These are phyloP conservation scores for Nowickia ferox DNA, from an alignment of 2,888 invertebrate genomes.

Conservation along the genomic window DNA sequence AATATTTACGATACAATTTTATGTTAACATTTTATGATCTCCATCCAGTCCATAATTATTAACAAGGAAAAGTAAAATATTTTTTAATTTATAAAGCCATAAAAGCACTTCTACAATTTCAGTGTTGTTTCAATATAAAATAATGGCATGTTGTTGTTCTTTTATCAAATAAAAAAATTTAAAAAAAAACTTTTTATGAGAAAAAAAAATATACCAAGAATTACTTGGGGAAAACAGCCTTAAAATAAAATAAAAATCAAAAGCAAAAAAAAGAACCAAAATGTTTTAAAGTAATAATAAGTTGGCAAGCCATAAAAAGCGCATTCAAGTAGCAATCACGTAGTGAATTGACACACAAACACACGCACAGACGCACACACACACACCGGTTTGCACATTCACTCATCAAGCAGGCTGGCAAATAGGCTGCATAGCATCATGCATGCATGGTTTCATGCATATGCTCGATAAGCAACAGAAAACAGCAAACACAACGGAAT, in stretches of 20 bases:
- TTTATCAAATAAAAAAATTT: constrained; percentile 17
- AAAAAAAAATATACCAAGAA: constrained; percentile 19
- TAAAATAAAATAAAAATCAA: constrained; percentile 44
- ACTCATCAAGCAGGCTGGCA: constrained; percentile 34
- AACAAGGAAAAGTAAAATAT: constrained; percentile 12
- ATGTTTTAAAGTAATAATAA: constrained; percentile 58
- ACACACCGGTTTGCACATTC: background rate
- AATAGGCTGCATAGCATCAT: constrained; percentile 1
- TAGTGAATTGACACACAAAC: constrained; percentile 49
- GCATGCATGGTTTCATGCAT: constrained; percentile 43
- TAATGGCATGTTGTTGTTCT: constrained; percentile 50
- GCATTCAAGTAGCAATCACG: constrained; percentile 71
- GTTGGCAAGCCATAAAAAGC: constrained; percentile 70
- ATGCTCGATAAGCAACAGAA: constrained; percentile 47
- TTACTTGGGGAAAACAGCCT: constrained; percentile 26
- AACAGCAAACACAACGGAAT: constrained; percentile 17
- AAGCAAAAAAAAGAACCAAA: constrained; percentile 38
- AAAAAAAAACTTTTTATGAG: constrained; percentile 12
- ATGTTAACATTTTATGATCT: constrained; percentile 34
- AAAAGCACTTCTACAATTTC: constrained; percentile 49
- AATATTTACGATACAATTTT: constrained; percentile 33
- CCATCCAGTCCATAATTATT: constrained; percentile 11
- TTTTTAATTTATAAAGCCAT: constrained; percentile 50
- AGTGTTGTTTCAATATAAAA: constrained; percentile 50
- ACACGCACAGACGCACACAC: background rate